These are phyloP conservation scores for Serrognathus titanus DNA, from an alignment of 2,888 invertebrate species.

Conservation along the genomic window DNA sequence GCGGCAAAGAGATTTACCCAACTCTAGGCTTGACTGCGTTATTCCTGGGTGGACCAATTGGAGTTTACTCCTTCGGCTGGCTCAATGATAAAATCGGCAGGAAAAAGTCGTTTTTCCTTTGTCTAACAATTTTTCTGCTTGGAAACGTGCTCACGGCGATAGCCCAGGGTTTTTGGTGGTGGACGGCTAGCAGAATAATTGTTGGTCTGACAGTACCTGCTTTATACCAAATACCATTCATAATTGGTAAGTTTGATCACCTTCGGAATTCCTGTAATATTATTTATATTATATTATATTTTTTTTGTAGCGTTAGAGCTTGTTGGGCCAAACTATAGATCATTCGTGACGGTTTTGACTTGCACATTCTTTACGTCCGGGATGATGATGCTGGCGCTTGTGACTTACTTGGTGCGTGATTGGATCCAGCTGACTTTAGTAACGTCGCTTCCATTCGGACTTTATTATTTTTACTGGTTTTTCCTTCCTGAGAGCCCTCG, in stretches of 20 bases:
- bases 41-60: constrained; percentile 85
- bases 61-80: constrained; percentile 83
- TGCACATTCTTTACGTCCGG: constrained; percentile 88
- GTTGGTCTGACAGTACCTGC: constrained; percentile 92
- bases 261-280: too few relatives aligned
- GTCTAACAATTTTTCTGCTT: constrained; percentile 73
- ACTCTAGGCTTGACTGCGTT: constrained; percentile 82
- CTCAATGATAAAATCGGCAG: constrained; percentile 86
- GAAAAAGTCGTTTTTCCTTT: constrained; percentile 80
- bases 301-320: constrained; percentile 75
- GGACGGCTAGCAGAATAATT: constrained; percentile 75
- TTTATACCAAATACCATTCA: constrained; percentile 91
- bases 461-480: constrained; percentile 82
- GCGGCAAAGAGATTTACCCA: constrained; percentile 81
- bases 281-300: too few relatives aligned
- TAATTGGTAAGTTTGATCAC: constrained; percentile 74
- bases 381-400: constrained; percentile 74
- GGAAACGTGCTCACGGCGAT: constrained; percentile 79
- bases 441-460: constrained; percentile 80
- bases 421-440: constrained; percentile 79
- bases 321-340: constrained; percentile 86
- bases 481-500: constrained; percentile 88
- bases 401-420: constrained; percentile 81
- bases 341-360: constrained; percentile 89
- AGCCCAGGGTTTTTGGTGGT: constrained; percentile 76